These are phyloP conservation scores for Chaitophorus viminalis DNA, from an alignment of 2,888 invertebrate genomes.

Conservation along the genomic window DNA sequence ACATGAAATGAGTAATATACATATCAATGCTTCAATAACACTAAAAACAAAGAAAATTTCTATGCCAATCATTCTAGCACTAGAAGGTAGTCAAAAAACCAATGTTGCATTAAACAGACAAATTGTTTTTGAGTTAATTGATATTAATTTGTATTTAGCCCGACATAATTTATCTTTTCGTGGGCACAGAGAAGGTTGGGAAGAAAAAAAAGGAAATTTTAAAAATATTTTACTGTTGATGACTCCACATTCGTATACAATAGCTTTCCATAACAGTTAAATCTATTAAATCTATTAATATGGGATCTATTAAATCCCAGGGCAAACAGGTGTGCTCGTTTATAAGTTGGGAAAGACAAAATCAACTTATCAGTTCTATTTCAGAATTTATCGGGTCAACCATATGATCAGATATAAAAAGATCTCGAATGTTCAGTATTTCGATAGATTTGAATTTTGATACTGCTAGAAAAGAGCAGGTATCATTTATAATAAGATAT, in stretches of 20 bases:
- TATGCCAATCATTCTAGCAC: too few relatives aligned
- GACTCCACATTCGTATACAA: too few relatives aligned
- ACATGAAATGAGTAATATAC: slow-evolving; percentile 6
- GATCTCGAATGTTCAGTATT: slow-evolving; percentile 22
- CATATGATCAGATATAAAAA: slow-evolving; percentile 8
- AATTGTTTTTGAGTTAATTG: too few relatives aligned
- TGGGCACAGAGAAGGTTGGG: too few relatives aligned
- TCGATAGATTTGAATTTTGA: slow-evolving; percentile 14
- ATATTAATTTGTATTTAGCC: too few relatives aligned
- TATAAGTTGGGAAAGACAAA: slow-evolving; percentile 18
- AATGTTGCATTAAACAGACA: too few relatives aligned
- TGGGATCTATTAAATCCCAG: background rate
- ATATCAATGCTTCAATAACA: slow-evolving; percentile 19
- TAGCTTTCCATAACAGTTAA: too few relatives aligned
- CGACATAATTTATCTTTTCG: too few relatives aligned
- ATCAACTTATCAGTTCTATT: slow-evolving; percentile 9
- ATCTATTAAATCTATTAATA: too few relatives aligned
- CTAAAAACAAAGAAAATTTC: background rate
- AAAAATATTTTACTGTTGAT: too few relatives aligned
- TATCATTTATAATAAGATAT: slow-evolving; percentile 11
- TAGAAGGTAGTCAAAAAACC: too few relatives aligned
- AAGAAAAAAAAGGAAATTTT: too few relatives aligned
- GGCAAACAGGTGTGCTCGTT: background rate
- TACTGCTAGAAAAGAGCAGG: slow-evolving; percentile 18
- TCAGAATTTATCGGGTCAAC: background rate